Evolutionary conservation across 2,797 vertebrate species (phyloP).

Genomic region (Syngnathus acus): DNA sequence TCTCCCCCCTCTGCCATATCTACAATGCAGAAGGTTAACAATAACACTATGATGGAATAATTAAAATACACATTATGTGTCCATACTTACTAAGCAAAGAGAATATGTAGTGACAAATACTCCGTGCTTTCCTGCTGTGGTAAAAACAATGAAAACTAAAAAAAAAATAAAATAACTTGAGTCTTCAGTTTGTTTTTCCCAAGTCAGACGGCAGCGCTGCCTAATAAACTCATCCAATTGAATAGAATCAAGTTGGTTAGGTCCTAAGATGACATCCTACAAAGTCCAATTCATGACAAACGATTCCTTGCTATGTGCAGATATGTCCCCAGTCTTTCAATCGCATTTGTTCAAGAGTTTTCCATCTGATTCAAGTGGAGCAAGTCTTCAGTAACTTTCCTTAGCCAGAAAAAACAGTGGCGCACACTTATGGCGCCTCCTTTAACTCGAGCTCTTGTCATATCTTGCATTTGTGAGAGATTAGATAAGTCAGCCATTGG

Average conservation of each 20-base stretch:
- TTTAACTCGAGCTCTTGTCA: neutral
- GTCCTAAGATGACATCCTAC: neutral
- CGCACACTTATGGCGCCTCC: neutral
- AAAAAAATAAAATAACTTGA: neutral
- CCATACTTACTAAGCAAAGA: neutral
- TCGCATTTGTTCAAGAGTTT: neutral
- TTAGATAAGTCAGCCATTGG: slow-evolving; percentile 39
- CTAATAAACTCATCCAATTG: neutral
- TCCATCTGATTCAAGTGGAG: neutral
- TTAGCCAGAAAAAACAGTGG: neutral
- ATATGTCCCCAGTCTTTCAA: neutral
- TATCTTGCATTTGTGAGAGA: slow-evolving; percentile 19
- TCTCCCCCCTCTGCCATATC: slow-evolving; percentile 40
- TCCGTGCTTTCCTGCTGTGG: neutral
- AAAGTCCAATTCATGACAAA: neutral
- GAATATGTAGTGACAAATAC: neutral
- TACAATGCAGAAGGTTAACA: neutral
- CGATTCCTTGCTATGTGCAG: no score
- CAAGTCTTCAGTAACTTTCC: neutral
- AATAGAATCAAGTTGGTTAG: neutral
- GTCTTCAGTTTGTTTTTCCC: neutral
- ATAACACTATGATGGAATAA: neutral
- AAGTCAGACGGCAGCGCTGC: neutral
- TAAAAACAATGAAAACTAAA: neutral
- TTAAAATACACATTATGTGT: neutral